A percentile compares a stretch with the other conserved stretches of the same genome.
phyloP scores from a whole-genome alignment of 2,888 invertebrate species.

The Aelia acuminata region DNA sequence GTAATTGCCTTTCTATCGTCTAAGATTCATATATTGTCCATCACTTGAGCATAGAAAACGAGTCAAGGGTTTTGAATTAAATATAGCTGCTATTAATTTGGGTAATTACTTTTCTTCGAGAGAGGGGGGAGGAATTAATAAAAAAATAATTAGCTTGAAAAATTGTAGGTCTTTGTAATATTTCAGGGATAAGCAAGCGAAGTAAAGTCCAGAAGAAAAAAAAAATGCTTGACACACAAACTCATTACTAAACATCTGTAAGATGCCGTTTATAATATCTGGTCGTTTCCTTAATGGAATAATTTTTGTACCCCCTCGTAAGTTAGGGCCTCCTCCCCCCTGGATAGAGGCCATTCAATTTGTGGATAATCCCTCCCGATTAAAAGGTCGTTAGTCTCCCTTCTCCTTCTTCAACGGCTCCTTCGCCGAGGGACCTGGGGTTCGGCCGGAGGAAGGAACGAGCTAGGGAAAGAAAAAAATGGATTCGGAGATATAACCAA shows the following conservation, averaged over 20 bases:
- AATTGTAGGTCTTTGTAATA: not conserved
- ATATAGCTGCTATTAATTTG: not conserved
- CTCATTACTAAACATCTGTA: conserved; percentile 45
- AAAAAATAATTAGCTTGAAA: not conserved
- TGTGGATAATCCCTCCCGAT: conserved; percentile 58
- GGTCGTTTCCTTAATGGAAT: conserved; percentile 57
- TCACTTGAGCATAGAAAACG: not conserved
- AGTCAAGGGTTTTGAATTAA: not conserved
- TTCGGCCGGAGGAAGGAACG: not conserved
- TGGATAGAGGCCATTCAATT: conserved; percentile 54
- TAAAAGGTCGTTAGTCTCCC: conserved; percentile 58
- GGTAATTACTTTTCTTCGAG: not conserved
- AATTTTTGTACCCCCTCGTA: conserved; percentile 53
- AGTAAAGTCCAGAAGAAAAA: not conserved
- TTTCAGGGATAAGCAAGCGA: not conserved
- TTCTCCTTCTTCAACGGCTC: not conserved
- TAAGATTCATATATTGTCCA: not conserved
- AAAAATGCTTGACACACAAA: conserved; percentile 29
- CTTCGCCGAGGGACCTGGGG: not conserved
- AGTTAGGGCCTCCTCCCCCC: not conserved
- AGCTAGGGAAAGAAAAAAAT: conserved; percentile 53
- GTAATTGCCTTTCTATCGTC: no score
- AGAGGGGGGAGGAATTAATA: not conserved
- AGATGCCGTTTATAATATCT: conserved; percentile 56
- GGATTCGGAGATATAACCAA: conserved; percentile 58